Evolutionary conservation across 2,797 vertebrate species (phyloP).

Genomic region (Platalea minor): DNA sequence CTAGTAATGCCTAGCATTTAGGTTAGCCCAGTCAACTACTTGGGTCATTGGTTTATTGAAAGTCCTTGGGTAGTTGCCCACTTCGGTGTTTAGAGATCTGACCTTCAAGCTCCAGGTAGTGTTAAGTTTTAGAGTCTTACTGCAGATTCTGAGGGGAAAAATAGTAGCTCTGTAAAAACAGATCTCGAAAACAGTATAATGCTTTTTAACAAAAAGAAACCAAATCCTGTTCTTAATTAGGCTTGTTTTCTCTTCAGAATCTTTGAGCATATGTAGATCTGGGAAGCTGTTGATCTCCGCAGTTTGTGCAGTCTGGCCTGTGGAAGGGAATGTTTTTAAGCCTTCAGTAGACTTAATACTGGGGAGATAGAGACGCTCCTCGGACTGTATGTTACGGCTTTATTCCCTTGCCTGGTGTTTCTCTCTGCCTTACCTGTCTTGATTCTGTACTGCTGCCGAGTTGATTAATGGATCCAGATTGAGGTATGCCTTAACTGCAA

Average conservation of each 20-base stretch:
- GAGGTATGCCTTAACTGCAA: not conserved
- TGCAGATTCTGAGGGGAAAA: not conserved
- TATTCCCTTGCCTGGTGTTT: not conserved
- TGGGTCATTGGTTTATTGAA: not conserved
- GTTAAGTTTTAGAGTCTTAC: not conserved
- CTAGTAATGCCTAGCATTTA: not conserved
- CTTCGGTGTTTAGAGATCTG: not conserved
- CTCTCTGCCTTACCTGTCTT: not conserved
- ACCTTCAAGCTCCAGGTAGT: not conserved
- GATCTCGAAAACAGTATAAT: too few relatives aligned
- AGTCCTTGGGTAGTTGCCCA: not conserved
- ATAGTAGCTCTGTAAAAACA: not conserved
- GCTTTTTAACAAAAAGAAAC: not conserved
- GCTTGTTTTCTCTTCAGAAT: not conserved
- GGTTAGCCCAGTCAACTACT: not conserved
- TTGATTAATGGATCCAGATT: not conserved
- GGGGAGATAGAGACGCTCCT: not conserved
- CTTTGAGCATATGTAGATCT: not conserved
- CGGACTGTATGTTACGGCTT: accelerated
- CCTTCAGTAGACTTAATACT: not conserved
- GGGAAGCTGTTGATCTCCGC: not conserved
- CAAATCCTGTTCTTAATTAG: not conserved
- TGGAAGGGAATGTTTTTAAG: not conserved
- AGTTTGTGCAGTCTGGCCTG: not conserved
- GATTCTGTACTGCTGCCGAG: not conserved